Percentiles rank a stretch among this genome's conserved stretches.
These are phyloP conservation scores for Danio choprae DNA, from an alignment of 2,797 vertebrate genomes.

Conservation along the genomic window DNA sequence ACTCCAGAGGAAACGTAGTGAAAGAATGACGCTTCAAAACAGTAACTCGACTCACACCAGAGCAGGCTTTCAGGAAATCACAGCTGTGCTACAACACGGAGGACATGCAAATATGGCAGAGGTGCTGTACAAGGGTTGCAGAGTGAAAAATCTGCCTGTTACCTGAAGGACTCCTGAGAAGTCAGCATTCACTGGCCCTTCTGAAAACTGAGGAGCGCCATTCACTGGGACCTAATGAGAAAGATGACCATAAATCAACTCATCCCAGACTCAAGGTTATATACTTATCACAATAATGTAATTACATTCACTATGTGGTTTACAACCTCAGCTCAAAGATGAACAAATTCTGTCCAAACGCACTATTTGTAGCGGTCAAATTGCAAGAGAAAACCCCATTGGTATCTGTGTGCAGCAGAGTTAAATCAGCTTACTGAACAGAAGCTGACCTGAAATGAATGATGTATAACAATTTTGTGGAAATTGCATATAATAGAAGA, in stretches of 20 bases:
- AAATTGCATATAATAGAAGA: not conserved
- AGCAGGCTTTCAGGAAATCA: slow-evolving; percentile 33
- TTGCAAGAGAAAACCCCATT: not conserved
- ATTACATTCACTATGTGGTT: not conserved
- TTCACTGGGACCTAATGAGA: slow-evolving; percentile 84
- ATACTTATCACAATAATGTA: slow-evolving; percentile 20
- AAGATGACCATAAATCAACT: slow-evolving; percentile 47
- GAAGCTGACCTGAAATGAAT: slow-evolving; percentile 7
- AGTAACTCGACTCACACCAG: not conserved
- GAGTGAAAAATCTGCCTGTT: slow-evolving; percentile 56
- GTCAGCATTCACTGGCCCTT: slow-evolving; percentile 88
- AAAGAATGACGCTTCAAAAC: slow-evolving; percentile 1
- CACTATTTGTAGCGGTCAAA: not conserved
- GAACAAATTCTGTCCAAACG: not conserved
- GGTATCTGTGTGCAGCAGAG: not conserved
- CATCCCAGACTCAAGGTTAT: slow-evolving; percentile 15
- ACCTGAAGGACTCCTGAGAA: slow-evolving; percentile 93
- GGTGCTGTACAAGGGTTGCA: slow-evolving; percentile 18
- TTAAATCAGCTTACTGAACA: not conserved
- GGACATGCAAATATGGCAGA: slow-evolving; percentile 34
- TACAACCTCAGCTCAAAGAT: not conserved
- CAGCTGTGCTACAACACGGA: slow-evolving; percentile 6
- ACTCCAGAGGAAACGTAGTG: slow-evolving; percentile 10
- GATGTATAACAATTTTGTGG: slow-evolving; percentile 4
- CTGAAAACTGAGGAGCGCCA: slow-evolving; percentile 88